Evolutionary conservation across 2,888 invertebrate genomes (phyloP).

Genomic region (Camptogramma bilineatum): DNA sequence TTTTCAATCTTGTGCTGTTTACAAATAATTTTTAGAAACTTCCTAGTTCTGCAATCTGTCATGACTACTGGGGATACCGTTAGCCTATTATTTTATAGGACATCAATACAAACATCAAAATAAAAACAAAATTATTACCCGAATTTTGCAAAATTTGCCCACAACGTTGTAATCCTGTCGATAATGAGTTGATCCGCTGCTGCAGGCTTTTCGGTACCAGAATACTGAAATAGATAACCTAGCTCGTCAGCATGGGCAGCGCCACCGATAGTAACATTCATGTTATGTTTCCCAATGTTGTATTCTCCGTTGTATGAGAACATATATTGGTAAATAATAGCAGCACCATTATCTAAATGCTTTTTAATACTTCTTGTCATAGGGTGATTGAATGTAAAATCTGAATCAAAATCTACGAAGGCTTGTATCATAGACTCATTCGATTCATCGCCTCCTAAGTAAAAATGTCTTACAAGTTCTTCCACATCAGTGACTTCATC

Average conservation of each 20-base stretch:
- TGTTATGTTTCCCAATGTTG: constrained; percentile 25
- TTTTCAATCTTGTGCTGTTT: not conserved
- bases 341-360: constrained; percentile 29
- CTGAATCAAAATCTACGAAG: constrained; percentile 39
- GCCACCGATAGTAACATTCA: constrained; percentile 24
- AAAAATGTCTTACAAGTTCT: constrained; percentile 35
- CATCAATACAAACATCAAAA: not conserved
- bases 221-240: constrained; percentile 36
- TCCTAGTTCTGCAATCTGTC: no score
- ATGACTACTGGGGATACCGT: no score
- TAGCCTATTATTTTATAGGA: no score
- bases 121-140: constrained; percentile 36
- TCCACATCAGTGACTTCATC: constrained; percentile 20
- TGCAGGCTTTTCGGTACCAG: constrained; percentile 15
- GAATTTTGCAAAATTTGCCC: constrained; percentile 49
- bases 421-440: constrained; percentile 11
- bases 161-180: constrained; percentile 40
- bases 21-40: no score
- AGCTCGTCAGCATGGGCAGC: constrained; percentile 43
- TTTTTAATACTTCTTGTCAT: constrained; percentile 31
- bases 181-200: constrained; percentile 39
- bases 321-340: constrained; percentile 37
- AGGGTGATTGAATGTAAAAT: constrained; percentile 37
- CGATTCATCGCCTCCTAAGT: constrained; percentile 37
- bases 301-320: constrained; percentile 40